A percentile compares a stretch with the other conserved stretches of the same genome.
Conservation (phyloP, 1,140 invertebrate species). For the Neodiprion virginianus region DNA sequence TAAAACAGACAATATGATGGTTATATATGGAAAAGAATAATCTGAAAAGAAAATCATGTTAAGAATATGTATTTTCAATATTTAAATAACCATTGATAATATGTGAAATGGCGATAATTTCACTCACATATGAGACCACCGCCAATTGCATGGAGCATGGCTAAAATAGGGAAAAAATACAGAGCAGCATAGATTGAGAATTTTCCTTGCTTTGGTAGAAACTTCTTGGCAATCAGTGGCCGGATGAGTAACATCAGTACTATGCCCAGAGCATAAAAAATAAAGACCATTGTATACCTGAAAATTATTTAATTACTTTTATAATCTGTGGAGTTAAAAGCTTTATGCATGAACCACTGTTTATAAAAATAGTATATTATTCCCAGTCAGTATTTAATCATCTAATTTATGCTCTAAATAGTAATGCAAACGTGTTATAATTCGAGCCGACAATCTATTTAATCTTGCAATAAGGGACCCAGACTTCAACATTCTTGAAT, state of each 20-base stretch:
- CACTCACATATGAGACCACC: slow-evolving; percentile 90
- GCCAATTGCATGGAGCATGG: slow-evolving; percentile 86
- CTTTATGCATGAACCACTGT: too few species aligned
- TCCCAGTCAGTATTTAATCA: too few species aligned
- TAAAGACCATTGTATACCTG: slow-evolving; percentile 93
- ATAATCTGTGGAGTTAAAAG: too few species aligned
- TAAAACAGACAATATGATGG: slow-evolving; percentile 91
- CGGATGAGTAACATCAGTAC: slow-evolving; percentile 81
- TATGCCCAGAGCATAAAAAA: slow-evolving; percentile 88
- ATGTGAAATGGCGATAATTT: slow-evolving; percentile 27
- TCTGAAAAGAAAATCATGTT: slow-evolving; percentile 71
- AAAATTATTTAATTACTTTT: slow-evolving; percentile 35
- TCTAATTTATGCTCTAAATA: too few species aligned
- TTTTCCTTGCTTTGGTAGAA: slow-evolving; percentile 72
- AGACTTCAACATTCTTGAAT: too few species aligned
- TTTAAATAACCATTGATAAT: slow-evolving; percentile 9
- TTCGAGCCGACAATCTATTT: too few species aligned
- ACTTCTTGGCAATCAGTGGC: slow-evolving; percentile 72
- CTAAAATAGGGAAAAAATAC: slow-evolving; percentile 92
- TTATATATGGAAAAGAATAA: slow-evolving; percentile 93
- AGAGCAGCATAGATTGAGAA: slow-evolving; percentile 91
- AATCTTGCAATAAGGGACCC: too few species aligned
- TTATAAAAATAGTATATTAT: too few species aligned
- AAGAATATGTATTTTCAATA: slow-evolving; percentile 18
- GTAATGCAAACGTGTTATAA: too few species aligned